Base-by-base conservation (phyloP, 2,113 vertebrate genomes). In the Menidia beryllina region DNA sequence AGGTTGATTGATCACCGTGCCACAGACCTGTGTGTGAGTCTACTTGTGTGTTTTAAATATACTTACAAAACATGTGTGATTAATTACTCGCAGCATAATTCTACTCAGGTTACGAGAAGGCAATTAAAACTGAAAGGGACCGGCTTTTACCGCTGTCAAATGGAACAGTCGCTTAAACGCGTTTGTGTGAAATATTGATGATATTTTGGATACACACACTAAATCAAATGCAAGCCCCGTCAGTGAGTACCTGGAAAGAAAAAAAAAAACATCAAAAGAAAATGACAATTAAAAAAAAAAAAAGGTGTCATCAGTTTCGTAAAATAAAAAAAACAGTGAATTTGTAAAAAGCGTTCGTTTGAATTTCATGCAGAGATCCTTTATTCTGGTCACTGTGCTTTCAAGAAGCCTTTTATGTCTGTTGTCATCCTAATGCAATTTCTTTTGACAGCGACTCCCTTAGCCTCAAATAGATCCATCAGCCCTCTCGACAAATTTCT, bases 391-490 rank as follows among this genome's bases (percentile, higher is more conserved):
- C 61, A 81, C 54, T 78, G 63, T 67, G 78, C 78, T 89, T 85
- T 84, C 76, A 89, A 84, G 64, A 60, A 81, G 78, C 71, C 79
- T 85, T 84, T 73, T 85, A 87, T 77, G 72, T 79, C 75, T 88
- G 76, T 76, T 73, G 82, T 78, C 75, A 84, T 67, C 50, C 70
- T 75, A 90, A 91, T 81, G 80, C 72, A 72, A 82, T 82, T 85
- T 59, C 21, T 65, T 85, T 77, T 86, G 83, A 85, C 83, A 84
- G 66, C 66, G 55, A 67, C 59, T 62, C 71, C 84, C 89, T 88
- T 74, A 72, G 74, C 79, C 63, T 52, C 79, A 89, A 88, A 93
- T 88, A 89, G 87, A 91, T 85, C 79, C 75, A 82, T 88, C 89
- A 89, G 86, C 57, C 87, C 71, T 63, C 82, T 48, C 75, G 39